phyloP scores from a whole-genome alignment of 2,797 vertebrate genomes.

The Gymnoscopelus microlampas region DNA sequence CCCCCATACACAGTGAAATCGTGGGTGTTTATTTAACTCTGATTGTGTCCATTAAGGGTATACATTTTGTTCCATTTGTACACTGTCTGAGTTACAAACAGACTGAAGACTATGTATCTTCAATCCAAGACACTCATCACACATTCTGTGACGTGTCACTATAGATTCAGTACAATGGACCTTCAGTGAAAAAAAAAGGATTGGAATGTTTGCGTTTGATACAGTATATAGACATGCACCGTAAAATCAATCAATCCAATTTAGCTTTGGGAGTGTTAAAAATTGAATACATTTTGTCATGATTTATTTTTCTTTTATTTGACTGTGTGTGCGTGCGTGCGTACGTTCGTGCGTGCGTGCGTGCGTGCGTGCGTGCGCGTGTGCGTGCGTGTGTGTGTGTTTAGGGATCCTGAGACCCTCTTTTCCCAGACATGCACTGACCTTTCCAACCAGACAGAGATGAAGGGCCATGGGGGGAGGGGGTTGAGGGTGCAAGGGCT shows the following conservation, averaged over 20 bases:
- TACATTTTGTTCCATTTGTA: constrained; percentile 80
- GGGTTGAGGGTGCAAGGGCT: constrained; percentile 66
- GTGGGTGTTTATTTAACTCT: no score
- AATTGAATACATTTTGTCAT: background rate
- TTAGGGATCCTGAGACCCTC: constrained; percentile 90
- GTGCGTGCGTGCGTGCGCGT: background rate
- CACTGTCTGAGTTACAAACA: constrained; percentile 36
- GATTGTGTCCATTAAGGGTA: constrained; percentile 40
- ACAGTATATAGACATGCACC: no score
- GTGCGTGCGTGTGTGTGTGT: constrained; percentile 32
- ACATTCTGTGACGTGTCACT: no score
- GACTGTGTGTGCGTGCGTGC: no score
- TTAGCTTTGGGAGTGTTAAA: no score
- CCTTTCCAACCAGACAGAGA: constrained; percentile 98
- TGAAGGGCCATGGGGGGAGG: constrained; percentile 75
- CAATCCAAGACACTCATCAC: no score
- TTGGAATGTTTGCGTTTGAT: no score
- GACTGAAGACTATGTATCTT: no score
- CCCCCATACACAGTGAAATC: constrained; percentile 11
- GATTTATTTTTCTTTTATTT: no score
- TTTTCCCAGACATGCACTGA: constrained; percentile 96
- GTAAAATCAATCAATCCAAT: no score
- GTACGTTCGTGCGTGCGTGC: constrained; percentile 14
- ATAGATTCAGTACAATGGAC: background rate
- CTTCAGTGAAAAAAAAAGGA: no score